phyloP scores from a whole-genome alignment of 2,797 vertebrate species.

The Periparus ater region DNA sequence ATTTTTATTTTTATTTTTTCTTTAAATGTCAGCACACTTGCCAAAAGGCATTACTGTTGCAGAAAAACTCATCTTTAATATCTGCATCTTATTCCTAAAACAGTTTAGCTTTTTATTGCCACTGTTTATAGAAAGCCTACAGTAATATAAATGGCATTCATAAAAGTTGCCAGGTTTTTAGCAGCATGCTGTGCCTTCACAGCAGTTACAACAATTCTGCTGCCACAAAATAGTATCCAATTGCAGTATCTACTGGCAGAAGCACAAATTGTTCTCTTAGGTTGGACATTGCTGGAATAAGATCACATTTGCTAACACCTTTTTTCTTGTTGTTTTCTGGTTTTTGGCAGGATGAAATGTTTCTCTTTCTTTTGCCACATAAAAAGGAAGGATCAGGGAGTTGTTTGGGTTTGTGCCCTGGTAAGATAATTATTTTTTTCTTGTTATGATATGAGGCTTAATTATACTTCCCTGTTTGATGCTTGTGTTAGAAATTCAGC shows the following conservation, averaged over 20 bases:
- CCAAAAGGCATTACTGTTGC: constrained; percentile 50
- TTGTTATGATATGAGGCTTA: neutral
- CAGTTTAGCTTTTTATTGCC: constrained; percentile 64
- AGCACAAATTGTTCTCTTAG: constrained; percentile 63
- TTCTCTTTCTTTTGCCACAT: constrained; percentile 8
- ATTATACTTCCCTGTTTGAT: constrained; percentile 15
- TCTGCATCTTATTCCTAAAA: constrained; percentile 66
- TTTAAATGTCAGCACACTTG: constrained; percentile 53
- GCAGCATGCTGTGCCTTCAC: constrained; percentile 60
- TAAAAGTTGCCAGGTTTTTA: constrained; percentile 69
- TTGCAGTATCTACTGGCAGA: constrained; percentile 59
- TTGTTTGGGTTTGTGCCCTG: neutral
- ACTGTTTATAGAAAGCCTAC: constrained; percentile 65
- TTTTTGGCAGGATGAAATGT: constrained; percentile 6
- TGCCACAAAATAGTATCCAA: constrained; percentile 62
- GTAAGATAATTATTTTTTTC: neutral
- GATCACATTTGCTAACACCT: constrained; percentile 39
- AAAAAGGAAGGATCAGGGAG: neutral
- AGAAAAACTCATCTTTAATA: constrained; percentile 58
- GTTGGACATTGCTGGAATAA: constrained; percentile 53
- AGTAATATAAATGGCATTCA: constrained; percentile 67
- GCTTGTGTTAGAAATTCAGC: neutral
- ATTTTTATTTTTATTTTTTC: constrained; percentile 37
- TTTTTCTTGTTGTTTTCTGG: neutral
- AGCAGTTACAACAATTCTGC: constrained; percentile 55